Conservation (phyloP, 2,113 vertebrate genomes). For the Leptobrachium ailaonicum region DNA sequence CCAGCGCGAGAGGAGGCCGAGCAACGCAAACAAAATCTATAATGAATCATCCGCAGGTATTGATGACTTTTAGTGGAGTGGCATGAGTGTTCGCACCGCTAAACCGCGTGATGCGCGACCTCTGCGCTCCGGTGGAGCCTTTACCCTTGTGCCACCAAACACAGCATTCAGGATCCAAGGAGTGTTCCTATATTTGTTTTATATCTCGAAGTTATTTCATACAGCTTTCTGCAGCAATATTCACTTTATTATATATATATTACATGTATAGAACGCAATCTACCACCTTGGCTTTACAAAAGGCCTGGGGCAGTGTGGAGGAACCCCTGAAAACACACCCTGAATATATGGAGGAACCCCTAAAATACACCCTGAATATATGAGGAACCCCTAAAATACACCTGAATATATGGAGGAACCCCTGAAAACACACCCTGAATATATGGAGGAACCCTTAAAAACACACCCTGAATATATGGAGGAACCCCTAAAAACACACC, state of each 20-base stretch:
- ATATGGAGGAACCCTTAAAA: too few relatives aligned
- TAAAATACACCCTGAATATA: too few relatives aligned
- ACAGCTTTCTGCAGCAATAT: background rate
- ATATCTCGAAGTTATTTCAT: background rate
- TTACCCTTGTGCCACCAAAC: background rate
- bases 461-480: too few relatives aligned
- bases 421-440: too few relatives aligned
- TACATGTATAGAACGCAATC: too few relatives aligned
- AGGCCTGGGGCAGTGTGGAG: too few relatives aligned
- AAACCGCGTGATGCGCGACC: conserved; percentile 13
- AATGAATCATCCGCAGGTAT: conserved; percentile 41
- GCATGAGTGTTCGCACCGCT: conserved; percentile 13
- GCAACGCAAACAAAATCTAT: conserved; percentile 29
- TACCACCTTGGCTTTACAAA: too few relatives aligned
- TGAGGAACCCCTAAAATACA: too few relatives aligned
- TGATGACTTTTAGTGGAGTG: conserved; percentile 32
- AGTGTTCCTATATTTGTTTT: background rate
- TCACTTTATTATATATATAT: background rate
- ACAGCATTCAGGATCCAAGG: background rate
- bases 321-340: too few relatives aligned
- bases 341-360: too few relatives aligned
- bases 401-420: too few relatives aligned
- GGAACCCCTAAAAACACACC: too few relatives aligned
- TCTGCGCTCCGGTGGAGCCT: background rate
- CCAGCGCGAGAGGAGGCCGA: conserved; percentile 16